These are phyloP conservation scores for Lindbergichthys nudifrons DNA, from an alignment of 2,797 vertebrate genomes.

Conservation along the genomic window DNA sequence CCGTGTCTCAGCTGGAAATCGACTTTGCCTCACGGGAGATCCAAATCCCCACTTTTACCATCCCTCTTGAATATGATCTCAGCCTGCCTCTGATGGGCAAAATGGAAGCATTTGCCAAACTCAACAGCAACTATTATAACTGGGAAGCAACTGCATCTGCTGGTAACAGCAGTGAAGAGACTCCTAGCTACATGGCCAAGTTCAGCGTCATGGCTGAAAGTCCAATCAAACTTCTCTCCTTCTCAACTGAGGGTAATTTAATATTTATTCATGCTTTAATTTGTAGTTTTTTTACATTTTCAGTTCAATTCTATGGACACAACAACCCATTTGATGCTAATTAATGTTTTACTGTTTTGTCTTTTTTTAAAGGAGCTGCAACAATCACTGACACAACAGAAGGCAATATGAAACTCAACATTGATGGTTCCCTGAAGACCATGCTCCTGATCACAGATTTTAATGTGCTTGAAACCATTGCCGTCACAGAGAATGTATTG, in stretches of 20 bases:
- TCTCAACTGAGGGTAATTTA: constrained; percentile 88
- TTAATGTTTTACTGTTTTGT: constrained; percentile 35
- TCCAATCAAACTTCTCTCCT: constrained; percentile 87
- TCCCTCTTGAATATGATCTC: constrained; percentile 87
- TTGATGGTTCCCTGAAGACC: constrained; percentile 87
- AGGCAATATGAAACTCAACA: constrained; percentile 70
- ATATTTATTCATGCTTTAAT: constrained; percentile 24
- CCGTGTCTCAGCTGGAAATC: constrained; percentile 83
- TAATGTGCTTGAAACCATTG: constrained; percentile 77
- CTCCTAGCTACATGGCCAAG: constrained; percentile 75
- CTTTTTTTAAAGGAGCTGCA: constrained; percentile 82
- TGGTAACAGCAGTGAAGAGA: constrained; percentile 85
- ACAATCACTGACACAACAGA: constrained; percentile 78
- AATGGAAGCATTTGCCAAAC: constrained; percentile 86
- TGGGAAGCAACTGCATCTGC: constrained; percentile 86
- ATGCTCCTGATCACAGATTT: constrained; percentile 85
- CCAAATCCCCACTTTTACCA: constrained; percentile 85
- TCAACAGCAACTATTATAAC: constrained; percentile 93
- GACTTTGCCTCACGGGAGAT: constrained; percentile 81
- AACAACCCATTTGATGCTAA: neutral
- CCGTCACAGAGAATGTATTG: constrained; percentile 69
- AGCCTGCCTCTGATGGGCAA: constrained; percentile 87
- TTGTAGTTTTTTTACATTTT: neutral
- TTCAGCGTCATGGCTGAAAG: constrained; percentile 85
- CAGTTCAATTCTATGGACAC: constrained; percentile 7